phyloP scores from a whole-genome alignment of 1,140 invertebrate genomes.

The Papilio xuthus region DNA sequence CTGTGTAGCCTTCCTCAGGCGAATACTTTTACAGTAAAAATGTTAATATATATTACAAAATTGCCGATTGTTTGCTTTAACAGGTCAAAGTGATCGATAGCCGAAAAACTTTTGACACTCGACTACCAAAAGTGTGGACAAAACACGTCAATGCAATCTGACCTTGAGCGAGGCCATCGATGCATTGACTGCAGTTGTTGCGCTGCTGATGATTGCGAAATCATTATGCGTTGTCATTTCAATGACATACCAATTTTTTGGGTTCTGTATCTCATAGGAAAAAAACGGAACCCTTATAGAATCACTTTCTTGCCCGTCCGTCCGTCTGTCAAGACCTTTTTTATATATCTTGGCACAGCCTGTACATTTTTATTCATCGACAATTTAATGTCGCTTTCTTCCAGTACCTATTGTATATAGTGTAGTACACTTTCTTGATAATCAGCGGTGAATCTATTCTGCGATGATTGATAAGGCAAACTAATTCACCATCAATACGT shows the following conservation, averaged over 20 bases:
- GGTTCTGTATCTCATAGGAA: too few relatives aligned
- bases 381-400: background rate
- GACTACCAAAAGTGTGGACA: background rate
- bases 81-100: background rate
- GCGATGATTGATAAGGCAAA: background rate
- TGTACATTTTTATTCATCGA: background rate
- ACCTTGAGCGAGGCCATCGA: background rate
- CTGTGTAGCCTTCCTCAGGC: too few relatives aligned
- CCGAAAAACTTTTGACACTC: background rate
- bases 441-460: background rate
- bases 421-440: too few relatives aligned
- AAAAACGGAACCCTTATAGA: too few relatives aligned
- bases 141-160: slow-evolving; percentile 16
- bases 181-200: slow-evolving; percentile 16
- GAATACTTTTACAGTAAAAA: too few relatives aligned
- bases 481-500: background rate
- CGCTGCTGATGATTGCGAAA: background rate
- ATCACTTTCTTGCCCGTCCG: too few relatives aligned
- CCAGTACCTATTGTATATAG: too few relatives aligned
- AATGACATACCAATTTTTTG: background rate
- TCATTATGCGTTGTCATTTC: background rate
- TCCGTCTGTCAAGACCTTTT: too few relatives aligned
- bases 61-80: too few relatives aligned
- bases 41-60: too few relatives aligned
- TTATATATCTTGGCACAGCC: too few relatives aligned